Conservation (phyloP, 1,140 invertebrate genomes). For the Apis laboriosa region DNA sequence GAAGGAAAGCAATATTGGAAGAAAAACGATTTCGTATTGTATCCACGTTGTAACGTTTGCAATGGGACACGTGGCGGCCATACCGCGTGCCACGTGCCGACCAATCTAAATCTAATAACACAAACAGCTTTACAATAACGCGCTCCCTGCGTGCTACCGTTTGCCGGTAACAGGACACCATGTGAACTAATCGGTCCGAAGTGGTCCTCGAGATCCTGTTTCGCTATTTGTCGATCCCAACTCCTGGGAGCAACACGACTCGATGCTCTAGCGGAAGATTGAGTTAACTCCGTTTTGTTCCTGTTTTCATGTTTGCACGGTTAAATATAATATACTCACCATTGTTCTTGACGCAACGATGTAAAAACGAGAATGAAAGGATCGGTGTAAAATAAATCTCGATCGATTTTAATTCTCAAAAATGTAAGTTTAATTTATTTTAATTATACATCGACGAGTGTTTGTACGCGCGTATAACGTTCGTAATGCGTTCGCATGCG, state of each 20-base stretch:
- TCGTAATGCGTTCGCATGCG: conserved; percentile 35
- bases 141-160: conserved; percentile 54
- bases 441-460: conserved; percentile 73
- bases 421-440: conserved; percentile 77
- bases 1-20: conserved; percentile 53
- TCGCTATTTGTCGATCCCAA: conserved; percentile 70
- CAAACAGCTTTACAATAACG: conserved; percentile 76
- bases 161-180: conserved; percentile 76
- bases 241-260: conserved; percentile 36
- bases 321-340: not conserved
- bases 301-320: too few relatives aligned
- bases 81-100: conserved; percentile 66
- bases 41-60: conserved; percentile 68
- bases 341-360: too few relatives aligned
- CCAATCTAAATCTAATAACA: conserved; percentile 80
- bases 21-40: conserved; percentile 66
- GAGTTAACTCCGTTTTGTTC: too few relatives aligned
- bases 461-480: conserved; percentile 46
- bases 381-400: not conserved
- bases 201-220: conserved; percentile 75
- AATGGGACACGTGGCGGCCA: conserved; percentile 68
- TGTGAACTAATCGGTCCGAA: conserved; percentile 79
- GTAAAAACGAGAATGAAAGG: not conserved
- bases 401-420: conserved; percentile 73
- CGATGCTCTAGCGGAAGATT: too few relatives aligned